These are phyloP conservation scores for Lypha dubia DNA, from an alignment of 2,888 invertebrate species.

Conservation along the genomic window DNA sequence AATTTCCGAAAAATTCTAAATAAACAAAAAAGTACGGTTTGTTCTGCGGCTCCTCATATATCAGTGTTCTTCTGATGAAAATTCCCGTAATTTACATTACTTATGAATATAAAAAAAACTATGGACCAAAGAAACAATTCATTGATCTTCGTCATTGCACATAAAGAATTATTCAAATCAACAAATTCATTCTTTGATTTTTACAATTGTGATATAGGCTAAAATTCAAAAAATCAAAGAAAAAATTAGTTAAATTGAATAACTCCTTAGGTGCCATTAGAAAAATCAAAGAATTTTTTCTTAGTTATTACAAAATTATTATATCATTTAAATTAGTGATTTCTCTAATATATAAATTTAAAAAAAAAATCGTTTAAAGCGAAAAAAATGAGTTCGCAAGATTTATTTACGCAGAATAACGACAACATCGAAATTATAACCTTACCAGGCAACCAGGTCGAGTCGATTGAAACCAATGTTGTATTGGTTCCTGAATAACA, in stretches of 20 bases:
- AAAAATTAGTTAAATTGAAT: constrained; percentile 21
- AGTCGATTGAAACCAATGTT: constrained; percentile 47
- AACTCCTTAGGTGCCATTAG: constrained; percentile 37
- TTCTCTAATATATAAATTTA: constrained; percentile 45
- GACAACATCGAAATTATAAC: constrained; percentile 33
- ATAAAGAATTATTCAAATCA: constrained; percentile 29
- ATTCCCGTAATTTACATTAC: constrained; percentile 35
- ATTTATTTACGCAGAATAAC: constrained; percentile 47
- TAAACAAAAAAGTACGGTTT: constrained; percentile 23
- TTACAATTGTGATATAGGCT: constrained; percentile 25
- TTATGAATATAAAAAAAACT: constrained; percentile 30
- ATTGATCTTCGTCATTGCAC: constrained; percentile 31
- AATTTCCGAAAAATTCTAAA: constrained; percentile 14
- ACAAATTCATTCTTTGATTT: constrained; percentile 28
- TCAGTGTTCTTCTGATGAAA: constrained; percentile 38
- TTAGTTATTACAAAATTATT: constrained; percentile 23
- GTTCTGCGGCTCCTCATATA: constrained; percentile 22
- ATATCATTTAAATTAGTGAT: constrained; percentile 38
- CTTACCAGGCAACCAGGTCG: constrained; percentile 44
- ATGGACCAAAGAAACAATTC: constrained; percentile 28
- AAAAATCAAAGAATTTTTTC: constrained; percentile 34
- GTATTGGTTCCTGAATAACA: constrained; percentile 25
- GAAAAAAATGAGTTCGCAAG: constrained; percentile 53
- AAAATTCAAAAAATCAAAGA: constrained; percentile 32
- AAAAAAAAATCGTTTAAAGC: constrained; percentile 52